These are phyloP conservation scores for Bombycilla garrulus DNA, from an alignment of 2,113 vertebrate genomes.

Conservation along the genomic window DNA sequence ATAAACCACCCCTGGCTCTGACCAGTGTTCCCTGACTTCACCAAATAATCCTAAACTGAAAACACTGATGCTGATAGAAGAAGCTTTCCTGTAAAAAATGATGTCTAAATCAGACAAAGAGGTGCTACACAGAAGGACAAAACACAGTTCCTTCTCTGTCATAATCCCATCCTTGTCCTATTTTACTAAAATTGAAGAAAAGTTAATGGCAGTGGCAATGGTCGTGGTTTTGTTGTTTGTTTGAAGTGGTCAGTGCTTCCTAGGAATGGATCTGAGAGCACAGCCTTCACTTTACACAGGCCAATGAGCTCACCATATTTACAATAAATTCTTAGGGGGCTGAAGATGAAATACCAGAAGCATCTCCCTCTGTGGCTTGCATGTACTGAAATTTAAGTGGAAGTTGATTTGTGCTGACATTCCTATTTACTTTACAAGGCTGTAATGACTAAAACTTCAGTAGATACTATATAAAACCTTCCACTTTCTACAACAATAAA, in stretches of 20 bases:
- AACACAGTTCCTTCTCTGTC: neutral
- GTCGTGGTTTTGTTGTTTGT: neutral
- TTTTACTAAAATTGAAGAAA: neutral
- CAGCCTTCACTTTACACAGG: neutral
- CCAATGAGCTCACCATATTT: neutral
- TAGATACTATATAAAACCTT: neutral
- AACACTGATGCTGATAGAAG: neutral
- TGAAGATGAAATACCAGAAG: neutral
- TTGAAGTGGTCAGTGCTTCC: neutral
- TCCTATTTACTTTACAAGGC: neutral
- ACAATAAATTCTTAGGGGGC: neutral
- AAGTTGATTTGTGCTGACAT: slow-evolving; percentile 1
- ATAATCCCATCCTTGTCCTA: neutral
- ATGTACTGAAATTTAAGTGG: neutral
- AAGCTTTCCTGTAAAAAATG: neutral
- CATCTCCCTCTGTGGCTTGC: neutral
- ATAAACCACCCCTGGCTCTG: neutral
- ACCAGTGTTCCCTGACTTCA: neutral
- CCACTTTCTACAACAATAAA: neutral
- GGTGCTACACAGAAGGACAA: neutral
- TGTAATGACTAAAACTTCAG: neutral
- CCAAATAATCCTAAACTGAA: neutral
- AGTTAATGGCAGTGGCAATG: neutral
- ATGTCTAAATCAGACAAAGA: neutral
- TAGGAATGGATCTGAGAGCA: neutral